Conservation (phyloP, 2,797 vertebrate genomes). For the Parauchenoglanis ngamensis region DNA sequence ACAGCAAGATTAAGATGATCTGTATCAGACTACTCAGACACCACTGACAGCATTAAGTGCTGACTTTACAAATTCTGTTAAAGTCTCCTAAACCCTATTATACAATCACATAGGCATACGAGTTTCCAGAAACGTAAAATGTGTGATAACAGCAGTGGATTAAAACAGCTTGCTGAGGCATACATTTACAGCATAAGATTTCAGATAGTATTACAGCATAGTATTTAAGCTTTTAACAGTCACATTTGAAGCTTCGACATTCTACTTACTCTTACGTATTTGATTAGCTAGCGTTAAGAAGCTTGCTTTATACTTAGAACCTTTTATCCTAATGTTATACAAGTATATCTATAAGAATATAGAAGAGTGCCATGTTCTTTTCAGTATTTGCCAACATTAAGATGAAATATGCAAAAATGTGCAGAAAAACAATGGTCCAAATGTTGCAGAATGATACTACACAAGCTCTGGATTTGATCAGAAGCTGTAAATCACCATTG, state of each 20-base stretch:
- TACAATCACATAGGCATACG: not conserved
- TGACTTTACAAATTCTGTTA: not conserved
- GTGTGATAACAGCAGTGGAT: not conserved
- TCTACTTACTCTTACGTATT: constrained; percentile 4
- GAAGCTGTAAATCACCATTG: not conserved
- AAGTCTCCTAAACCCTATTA: not conserved
- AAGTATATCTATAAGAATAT: not conserved
- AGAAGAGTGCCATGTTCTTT: not conserved
- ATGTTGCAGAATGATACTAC: not conserved
- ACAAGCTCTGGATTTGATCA: not conserved
- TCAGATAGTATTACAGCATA: constrained; percentile 41
- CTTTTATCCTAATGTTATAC: not conserved
- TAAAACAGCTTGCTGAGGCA: not conserved
- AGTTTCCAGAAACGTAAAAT: not conserved
- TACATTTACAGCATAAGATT: constrained; percentile 31
- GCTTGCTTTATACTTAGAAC: not conserved
- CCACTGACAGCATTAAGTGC: not conserved
- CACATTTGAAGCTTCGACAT: constrained; percentile 34
- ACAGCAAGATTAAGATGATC: not conserved
- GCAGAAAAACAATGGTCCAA: not conserved
- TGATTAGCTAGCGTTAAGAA: constrained; percentile 12
- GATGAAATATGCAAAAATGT: not conserved
- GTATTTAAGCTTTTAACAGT: constrained; percentile 52
- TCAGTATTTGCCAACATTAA: not conserved
- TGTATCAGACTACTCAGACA: not conserved